Evolutionary conservation across 53 echinoderm and acorn worm genomes (phyloP), one percentile per base, ranked within the genome.

Genomic region (Arbacia lixula): DNA sequence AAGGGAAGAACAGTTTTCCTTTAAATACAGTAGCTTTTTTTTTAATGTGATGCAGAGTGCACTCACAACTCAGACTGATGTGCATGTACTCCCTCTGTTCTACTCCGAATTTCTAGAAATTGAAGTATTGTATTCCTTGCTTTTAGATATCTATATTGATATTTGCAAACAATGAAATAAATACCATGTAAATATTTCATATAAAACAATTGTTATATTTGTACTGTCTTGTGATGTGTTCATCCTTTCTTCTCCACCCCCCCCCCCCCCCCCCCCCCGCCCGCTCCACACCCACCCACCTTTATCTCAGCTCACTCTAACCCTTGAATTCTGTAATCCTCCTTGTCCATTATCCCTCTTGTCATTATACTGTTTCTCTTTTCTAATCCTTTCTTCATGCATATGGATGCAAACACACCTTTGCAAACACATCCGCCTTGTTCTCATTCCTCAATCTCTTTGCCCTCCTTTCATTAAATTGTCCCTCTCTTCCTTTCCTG

Each of bases 131-230:
- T n/a, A n/a, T n/a, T n/a, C n/a, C n/a, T n/a, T n/a, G n/a, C n/a
- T n/a, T 69, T 40, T 69, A 69, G 69, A 22, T 43, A 69, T 69
- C 38, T 66, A 66, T 66, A 66, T 39, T n/a, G 30, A 69, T 27
- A 42, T 69, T 69, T 69, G 27, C 69, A 41, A 42, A n/a, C n/a
- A 17, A 42, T 69, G 27, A 69, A 43, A 27, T 43, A 69, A 69
- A 69, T 12, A 69, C 29, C 40, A 42, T 69, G 69, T 69, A 69
- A 40, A 69, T 69, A 69, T 69, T 69, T 42, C 42, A 69, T 69
- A 43, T 43, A 5, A 43, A 69, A 20, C 28, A 26, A 42, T 14
- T 40, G 2, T 68, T 36, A 40, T 34, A 67, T 30, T 67, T 46
- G 49, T 46, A 46, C 9, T 26, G 6, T 57, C 19, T 57, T 57